phyloP scores from a whole-genome alignment of 2,113 vertebrate genomes.

The Girardinichthys multiradiatus region DNA sequence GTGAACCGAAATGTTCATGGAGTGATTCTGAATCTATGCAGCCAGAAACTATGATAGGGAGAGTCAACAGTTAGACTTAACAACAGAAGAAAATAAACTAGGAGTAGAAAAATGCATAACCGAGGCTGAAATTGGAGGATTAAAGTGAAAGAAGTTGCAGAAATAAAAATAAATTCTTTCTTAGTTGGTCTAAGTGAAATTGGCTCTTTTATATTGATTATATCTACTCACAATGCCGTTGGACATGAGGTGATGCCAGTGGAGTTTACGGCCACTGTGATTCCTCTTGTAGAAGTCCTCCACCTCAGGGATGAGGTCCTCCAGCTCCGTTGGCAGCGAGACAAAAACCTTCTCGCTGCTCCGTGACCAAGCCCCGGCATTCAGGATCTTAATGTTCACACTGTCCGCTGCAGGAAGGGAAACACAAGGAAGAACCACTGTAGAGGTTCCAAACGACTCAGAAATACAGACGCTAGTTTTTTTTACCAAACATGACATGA shows the following conservation, averaged over 20 bases:
- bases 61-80: neutral
- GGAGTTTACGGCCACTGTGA: constrained; percentile 95
- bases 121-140: neutral
- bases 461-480: too few species aligned
- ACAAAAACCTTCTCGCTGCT: constrained; percentile 98
- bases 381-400: constrained; percentile 98
- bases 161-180: too few species aligned
- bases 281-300: constrained; percentile 99
- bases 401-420: constrained; percentile 87
- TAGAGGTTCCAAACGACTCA: too few species aligned
- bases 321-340: constrained; percentile 94
- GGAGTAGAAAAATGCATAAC: too few species aligned
- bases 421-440: neutral
- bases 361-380: constrained; percentile 96
- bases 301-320: constrained; percentile 97
- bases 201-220: neutral
- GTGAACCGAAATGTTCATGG: too few species aligned
- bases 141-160: neutral
- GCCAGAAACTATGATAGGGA: too few species aligned
- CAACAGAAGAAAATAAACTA: neutral
- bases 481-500: too few species aligned
- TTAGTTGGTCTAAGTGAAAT: neutral
- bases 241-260: constrained; percentile 99
- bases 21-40: neutral
- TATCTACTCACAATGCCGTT: constrained; percentile 92